These are phyloP conservation scores for Arrhamphus sclerolepis DNA, from an alignment of 2,797 vertebrate species.

Conservation along the genomic window DNA sequence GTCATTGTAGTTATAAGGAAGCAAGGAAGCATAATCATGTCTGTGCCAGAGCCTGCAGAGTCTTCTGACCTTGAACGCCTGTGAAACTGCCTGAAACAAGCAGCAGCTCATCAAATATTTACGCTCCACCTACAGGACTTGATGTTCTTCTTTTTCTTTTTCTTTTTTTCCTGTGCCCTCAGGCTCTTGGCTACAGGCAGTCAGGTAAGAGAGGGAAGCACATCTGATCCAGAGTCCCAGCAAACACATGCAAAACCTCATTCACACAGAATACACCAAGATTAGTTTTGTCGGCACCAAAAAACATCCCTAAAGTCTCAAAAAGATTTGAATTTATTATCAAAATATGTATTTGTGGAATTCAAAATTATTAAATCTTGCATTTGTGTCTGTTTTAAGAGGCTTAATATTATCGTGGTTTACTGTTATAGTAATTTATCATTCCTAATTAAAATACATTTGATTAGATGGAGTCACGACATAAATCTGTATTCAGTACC, in stretches of 20 bases:
- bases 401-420: too few species aligned
- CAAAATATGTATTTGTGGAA: too few species aligned
- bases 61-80: conserved; percentile 62
- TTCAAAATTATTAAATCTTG: too few species aligned
- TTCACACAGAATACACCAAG: background rate
- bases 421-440: too few species aligned
- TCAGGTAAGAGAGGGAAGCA: conserved; percentile 20
- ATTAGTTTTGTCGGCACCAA: too few species aligned
- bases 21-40: too few species aligned
- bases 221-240: conserved; percentile 2
- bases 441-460: too few species aligned
- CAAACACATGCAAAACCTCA: conserved; percentile 9
- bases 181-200: conserved; percentile 38
- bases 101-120: conserved; percentile 76
- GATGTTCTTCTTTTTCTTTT: conserved; percentile 20
- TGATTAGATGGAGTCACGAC: too few species aligned
- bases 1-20: background rate
- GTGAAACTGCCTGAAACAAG: conserved; percentile 52
- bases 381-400: too few species aligned
- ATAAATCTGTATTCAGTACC: too few species aligned
- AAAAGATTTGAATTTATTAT: too few species aligned
- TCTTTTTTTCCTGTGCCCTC: conserved; percentile 41
- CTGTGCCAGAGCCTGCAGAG: conserved; percentile 23
- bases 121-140: conserved; percentile 67
- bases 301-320: too few species aligned